Base-by-base conservation (phyloP, 1,140 invertebrate species). In the Drosophila nigrodunni region DNA sequence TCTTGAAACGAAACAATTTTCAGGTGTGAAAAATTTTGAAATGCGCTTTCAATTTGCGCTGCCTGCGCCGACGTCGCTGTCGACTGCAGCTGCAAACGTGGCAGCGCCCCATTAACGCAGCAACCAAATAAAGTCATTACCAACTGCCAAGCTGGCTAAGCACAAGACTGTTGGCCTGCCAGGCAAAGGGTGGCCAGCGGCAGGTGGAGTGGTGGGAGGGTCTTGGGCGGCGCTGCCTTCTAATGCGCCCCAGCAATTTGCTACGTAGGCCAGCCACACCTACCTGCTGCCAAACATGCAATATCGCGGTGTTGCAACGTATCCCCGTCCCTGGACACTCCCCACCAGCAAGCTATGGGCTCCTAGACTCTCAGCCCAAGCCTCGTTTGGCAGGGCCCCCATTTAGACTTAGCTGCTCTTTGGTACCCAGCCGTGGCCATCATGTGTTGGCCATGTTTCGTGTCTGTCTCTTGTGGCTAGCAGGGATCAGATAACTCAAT, bases 401-500 rank as follows among this genome's bases (percentile, higher is more conserved):
- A 65, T 65, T 54, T 54, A 54, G 50, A 37, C 9, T 41, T 10
- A 10, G 25, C 49, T 34, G 49, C 47, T 25, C 47, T 18, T 18
- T 41, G n/a, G 18, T 35, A 5, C 8, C 30, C 15, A 34, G 30
- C 21, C 25, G 18, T 15, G n/a, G 11, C n/a, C 11, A 18, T 55
- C 25, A 9, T 55, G 41, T 66, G 50, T 54, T 65, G 62, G 62
- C 39, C 21, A 35, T 60, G 54, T 44, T 64, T 65, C 59, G 66
- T 75, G 73, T 71, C 73, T 87, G 83, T 89, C 80, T 89, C 80
- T 89, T 83, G 70, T 78, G 85, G 82, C 82, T 79, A 83, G 83
- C 83, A 59, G 73, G 77, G 90, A 91, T 90, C 90, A 91, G 90
- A 91, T 91, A 91, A 91, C 90, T 91, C 90, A 91, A 91, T 91